A percentile compares a stretch with the other conserved stretches of the same genome.
These are phyloP conservation scores for Hemiscyllium ocellatum DNA, from an alignment of 2,113 vertebrate species.

Conservation along the genomic window DNA sequence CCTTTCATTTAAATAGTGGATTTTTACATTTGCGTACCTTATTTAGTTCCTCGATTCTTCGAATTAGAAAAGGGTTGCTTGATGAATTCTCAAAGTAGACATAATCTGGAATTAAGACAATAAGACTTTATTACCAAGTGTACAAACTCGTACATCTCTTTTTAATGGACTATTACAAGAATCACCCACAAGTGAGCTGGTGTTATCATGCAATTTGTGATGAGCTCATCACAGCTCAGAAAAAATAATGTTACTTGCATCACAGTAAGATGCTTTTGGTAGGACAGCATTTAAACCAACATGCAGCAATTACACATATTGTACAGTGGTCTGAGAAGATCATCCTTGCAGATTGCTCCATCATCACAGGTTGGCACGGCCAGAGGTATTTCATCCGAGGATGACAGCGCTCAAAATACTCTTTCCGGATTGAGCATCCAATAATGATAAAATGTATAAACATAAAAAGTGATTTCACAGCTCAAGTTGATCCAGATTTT, in stretches of 20 bases:
- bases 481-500: background rate
- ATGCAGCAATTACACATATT: background rate
- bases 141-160: background rate
- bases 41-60: conserved; percentile 43
- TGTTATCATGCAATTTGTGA: background rate
- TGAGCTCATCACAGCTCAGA: background rate
- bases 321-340: background rate
- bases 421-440: background rate
- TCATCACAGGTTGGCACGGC: background rate
- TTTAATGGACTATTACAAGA: background rate
- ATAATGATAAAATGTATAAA: background rate
- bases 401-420: background rate
- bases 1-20: background rate
- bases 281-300: background rate
- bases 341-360: background rate
- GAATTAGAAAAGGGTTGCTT: conserved; percentile 43
- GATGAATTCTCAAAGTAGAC: conserved; percentile 44
- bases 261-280: background rate
- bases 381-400: background rate
- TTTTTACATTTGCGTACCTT: conserved; percentile 39
- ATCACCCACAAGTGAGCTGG: background rate
- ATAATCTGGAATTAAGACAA: conserved; percentile 40
- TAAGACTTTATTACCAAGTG: background rate
- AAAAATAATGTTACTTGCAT: background rate
- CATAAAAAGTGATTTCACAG: background rate